Base-by-base conservation (phyloP, 2,797 vertebrate genomes). In the Cichlasoma orientale region DNA sequence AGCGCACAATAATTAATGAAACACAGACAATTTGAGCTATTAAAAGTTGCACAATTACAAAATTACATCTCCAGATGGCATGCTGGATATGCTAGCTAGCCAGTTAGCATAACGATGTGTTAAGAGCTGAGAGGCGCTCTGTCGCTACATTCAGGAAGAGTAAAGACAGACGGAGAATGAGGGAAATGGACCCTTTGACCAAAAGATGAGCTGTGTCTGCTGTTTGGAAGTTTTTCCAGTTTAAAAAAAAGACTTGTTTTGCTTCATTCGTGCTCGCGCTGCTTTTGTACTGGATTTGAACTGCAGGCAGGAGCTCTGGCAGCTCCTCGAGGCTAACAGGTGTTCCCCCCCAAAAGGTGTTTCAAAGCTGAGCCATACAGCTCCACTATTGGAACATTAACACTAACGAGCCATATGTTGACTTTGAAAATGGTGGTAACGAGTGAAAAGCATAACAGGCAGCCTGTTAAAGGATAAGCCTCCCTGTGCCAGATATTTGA, bases 391-490 rank as follows among this genome's bases (percentile, higher is more conserved):
- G 11, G 27, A 66, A 18, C 41, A 4, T 47, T 66, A 66, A 12
- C 38, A 18, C 38, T 66, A 66, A 66, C 0, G 16, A 47, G 41
- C 61, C 61, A 66, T 66, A 66, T 66, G 61, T 0, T 66, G 59
- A 47, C 61, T 66, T 66, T 19, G 19, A 66, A 66, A 66, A 47
- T 16, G 19, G 61, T 27, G 41, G 41, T 41, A 66, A 66, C 23
- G 27, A 66, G 61, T 27, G 61, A 27, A 47, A 27, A 66, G 16
- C 38, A 27, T 66, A 19, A 66, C 2, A 5, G 59, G 14, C 38
- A 66, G 38, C 38, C 9, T 27, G 38, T 66, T 66, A 47, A 63
- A 1, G 3, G 44, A 19, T 47, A 66, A 3, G 59, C 38, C 14
- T 63, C 13, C 36, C 44, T 47, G 25, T 47, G 14, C 9, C 21